Percentiles rank a stretch among this genome's conserved stretches.
phyloP scores from a whole-genome alignment of 1,140 invertebrate species.

The Acyrthosiphon pisum region DNA sequence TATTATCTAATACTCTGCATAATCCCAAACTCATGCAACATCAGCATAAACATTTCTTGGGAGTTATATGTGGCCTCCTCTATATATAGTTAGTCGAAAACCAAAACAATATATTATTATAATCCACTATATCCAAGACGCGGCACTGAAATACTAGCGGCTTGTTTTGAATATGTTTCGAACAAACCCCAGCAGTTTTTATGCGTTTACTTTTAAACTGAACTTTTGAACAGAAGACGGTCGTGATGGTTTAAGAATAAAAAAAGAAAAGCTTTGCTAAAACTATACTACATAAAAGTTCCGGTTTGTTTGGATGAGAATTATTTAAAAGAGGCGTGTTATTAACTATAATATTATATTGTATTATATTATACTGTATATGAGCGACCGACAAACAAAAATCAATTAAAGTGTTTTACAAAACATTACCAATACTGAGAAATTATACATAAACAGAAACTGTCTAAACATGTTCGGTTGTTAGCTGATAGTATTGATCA shows the following conservation, averaged over 20 bases:
- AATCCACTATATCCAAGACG: background rate
- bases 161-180: background rate
- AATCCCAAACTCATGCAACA: background rate
- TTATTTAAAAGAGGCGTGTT: background rate
- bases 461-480: background rate
- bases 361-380: background rate
- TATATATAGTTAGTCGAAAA: background rate
- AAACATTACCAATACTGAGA: background rate
- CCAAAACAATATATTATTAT: background rate
- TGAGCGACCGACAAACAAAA: background rate
- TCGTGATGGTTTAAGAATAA: background rate
- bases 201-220: too few relatives aligned
- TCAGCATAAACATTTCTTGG: background rate
- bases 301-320: background rate
- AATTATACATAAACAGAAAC: background rate
- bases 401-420: background rate
- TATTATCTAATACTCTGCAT: background rate
- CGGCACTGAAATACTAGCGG: background rate
- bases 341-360: too few relatives aligned
- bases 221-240: background rate
- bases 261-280: background rate
- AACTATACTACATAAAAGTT: background rate
- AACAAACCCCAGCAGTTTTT: background rate
- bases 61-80: background rate
- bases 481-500: background rate